Percentiles rank a stretch among this genome's conserved stretches.
These are phyloP conservation scores for Battus philenor DNA, from an alignment of 1,140 invertebrate species.

Conservation along the genomic window DNA sequence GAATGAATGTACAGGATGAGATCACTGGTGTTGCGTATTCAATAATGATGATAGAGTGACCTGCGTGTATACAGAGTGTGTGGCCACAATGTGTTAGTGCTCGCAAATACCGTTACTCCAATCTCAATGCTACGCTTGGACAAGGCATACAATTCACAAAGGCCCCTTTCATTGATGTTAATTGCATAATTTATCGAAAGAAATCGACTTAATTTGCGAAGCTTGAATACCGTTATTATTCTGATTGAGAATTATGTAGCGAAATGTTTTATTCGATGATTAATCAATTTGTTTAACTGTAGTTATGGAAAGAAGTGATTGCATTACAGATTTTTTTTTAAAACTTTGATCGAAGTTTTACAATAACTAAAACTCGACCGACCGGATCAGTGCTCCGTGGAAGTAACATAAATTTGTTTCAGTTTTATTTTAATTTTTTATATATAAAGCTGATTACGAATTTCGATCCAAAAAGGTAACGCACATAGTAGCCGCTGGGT, in stretches of 20 bases:
- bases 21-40: too few relatives aligned
- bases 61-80: too few relatives aligned
- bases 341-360: too few relatives aligned
- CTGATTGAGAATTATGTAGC: constrained; percentile 10
- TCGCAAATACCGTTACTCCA: constrained; percentile 14
- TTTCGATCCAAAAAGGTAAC: too few relatives aligned
- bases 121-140: constrained; percentile 5
- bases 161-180: constrained; percentile 13
- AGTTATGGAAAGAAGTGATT: background rate
- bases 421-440: background rate
- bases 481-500: too few relatives aligned
- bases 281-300: constrained; percentile 10
- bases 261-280: constrained; percentile 9
- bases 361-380: too few relatives aligned
- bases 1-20: too few relatives aligned
- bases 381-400: background rate
- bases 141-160: constrained; percentile 6
- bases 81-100: background rate
- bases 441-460: background rate
- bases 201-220: constrained; percentile 14
- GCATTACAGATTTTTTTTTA: too few relatives aligned
- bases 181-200: constrained; percentile 7
- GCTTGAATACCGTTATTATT: constrained; percentile 8
- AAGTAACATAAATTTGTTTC: background rate
- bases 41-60: too few relatives aligned